Base-by-base conservation (phyloP, 2,113 vertebrate species). In the Trinectes maculatus region DNA sequence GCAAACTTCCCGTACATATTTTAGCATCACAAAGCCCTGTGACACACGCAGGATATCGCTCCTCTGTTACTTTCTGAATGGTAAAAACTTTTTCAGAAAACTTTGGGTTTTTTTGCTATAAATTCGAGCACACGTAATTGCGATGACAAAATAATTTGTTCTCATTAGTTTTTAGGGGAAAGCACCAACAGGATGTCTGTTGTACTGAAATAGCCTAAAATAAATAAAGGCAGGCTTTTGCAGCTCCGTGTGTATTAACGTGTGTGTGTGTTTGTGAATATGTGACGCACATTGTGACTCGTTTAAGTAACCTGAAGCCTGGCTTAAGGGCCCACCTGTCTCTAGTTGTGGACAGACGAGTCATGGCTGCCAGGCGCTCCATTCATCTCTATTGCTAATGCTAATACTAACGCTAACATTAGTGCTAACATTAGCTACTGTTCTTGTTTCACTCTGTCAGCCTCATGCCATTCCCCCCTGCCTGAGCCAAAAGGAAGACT, bases 361-460 rank as follows among this genome's bases (percentile, higher is more conserved):
- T 56, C 69, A 55, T 71, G 72, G 80, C 90, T 90, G 90, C 81
- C 85, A 86, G 74, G 59, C 69, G 22, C 72, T 80, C 75, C 74
- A 79, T 83, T 80, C 76, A 87, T 85, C 79, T 79, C 82, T 46
- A 70, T 47, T 56, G 84, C 88, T 80, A 84, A 88, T 85, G 84
- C 85, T 91, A 90, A 86, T 60, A 82, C 78, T 77, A 79, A 88
- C 83, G 85, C 84, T 90, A 89, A 87, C 78, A 89, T 87, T 75
- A 84, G 82, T 76, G 80, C 80, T 89, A 88, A 90, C 87, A 90
- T 90, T 89, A 85, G 86, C 86, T 85, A 80, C 89, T 88, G 87
- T 88, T 90, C 82, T 71, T 84, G 87, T 88, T 89, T 87, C 84
- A 82, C 84, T 85, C 79, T 59, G 79, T 87, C 79, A 83, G 82